These are phyloP conservation scores for Drosophila subsilvestris DNA, from an alignment of 2,888 invertebrate genomes.

Conservation along the genomic window DNA sequence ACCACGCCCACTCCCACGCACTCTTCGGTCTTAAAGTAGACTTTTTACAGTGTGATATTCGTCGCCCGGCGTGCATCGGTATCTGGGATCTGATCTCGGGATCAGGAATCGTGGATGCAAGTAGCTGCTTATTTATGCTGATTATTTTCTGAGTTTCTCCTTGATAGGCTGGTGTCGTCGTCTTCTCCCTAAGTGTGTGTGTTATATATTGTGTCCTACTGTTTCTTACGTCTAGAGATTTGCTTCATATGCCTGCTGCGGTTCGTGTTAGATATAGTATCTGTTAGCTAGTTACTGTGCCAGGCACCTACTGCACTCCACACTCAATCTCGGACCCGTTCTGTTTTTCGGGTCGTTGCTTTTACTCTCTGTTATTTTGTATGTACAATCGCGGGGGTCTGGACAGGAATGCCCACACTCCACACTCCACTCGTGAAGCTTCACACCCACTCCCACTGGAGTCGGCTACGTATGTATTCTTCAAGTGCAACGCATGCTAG, in stretches of 20 bases:
- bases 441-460: slow-evolving; percentile 23
- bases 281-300: slow-evolving; percentile 60
- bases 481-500: slow-evolving; percentile 41
- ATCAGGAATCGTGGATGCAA: slow-evolving; percentile 6
- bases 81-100: slow-evolving; percentile 5
- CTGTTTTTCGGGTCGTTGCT: slow-evolving; percentile 21
- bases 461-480: slow-evolving; percentile 30
- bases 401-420: slow-evolving; percentile 15
- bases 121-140: slow-evolving; percentile 25
- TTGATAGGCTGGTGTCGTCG: slow-evolving; percentile 4
- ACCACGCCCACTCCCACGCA: slow-evolving; percentile 21
- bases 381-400: slow-evolving; percentile 35
- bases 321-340: slow-evolving; percentile 60
- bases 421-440: not conserved
- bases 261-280: slow-evolving; percentile 31
- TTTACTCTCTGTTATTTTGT: slow-evolving; percentile 9
- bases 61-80: slow-evolving; percentile 60
- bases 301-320: slow-evolving; percentile 61
- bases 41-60: slow-evolving; percentile 56
- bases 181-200: not conserved
- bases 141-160: slow-evolving; percentile 21
- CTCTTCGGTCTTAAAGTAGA: slow-evolving; percentile 61
- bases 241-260: slow-evolving; percentile 13
- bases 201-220: not conserved
- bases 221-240: slow-evolving; percentile 9